A percentile compares a stretch with the other conserved stretches of the same genome.
Evolutionary conservation across 2,888 invertebrate species (phyloP).

Genomic region (Dicyrtoma fusca): DNA sequence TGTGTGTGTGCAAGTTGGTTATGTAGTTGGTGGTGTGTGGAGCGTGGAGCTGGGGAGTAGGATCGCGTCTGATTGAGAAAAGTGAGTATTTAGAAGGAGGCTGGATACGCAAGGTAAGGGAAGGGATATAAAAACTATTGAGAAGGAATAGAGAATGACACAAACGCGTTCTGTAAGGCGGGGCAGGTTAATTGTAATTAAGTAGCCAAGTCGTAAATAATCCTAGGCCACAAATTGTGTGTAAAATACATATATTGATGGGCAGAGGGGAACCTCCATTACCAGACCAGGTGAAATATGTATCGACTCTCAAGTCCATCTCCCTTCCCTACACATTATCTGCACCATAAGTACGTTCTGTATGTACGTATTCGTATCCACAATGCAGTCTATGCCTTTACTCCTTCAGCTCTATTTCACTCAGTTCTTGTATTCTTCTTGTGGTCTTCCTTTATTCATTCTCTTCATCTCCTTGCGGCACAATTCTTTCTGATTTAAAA

Average conservation of each 20-base stretch:
- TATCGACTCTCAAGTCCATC: not conserved
- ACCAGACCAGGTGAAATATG: constrained; percentile 36
- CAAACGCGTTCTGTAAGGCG: constrained; percentile 48
- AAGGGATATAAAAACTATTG: constrained; percentile 14
- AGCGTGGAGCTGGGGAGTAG: constrained; percentile 11
- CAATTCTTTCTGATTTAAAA: constrained; percentile 15
- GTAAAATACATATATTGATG: constrained; percentile 35
- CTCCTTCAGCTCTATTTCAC: no score
- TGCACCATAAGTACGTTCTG: not conserved
- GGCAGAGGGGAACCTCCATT: constrained; percentile 34
- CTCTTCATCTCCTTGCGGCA: constrained; percentile 15
- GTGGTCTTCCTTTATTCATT: constrained; percentile 11
- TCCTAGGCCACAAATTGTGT: constrained; percentile 30
- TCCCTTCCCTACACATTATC: not conserved
- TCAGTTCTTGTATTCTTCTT: no score
- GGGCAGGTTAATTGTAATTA: constrained; percentile 57
- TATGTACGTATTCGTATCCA: constrained; percentile 7
- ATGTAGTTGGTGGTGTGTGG: not conserved
- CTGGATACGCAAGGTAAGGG: constrained; percentile 22
- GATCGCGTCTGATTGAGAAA: constrained; percentile 42
- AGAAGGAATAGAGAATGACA: constrained; percentile 38
- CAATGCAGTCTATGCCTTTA: not conserved
- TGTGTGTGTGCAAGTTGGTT: not conserved
- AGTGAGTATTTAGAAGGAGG: constrained; percentile 28
- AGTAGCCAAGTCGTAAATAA: constrained; percentile 50